Evolutionary conservation across 2,797 vertebrate species (phyloP).

Genomic region (Peromyscus aztecus): DNA sequence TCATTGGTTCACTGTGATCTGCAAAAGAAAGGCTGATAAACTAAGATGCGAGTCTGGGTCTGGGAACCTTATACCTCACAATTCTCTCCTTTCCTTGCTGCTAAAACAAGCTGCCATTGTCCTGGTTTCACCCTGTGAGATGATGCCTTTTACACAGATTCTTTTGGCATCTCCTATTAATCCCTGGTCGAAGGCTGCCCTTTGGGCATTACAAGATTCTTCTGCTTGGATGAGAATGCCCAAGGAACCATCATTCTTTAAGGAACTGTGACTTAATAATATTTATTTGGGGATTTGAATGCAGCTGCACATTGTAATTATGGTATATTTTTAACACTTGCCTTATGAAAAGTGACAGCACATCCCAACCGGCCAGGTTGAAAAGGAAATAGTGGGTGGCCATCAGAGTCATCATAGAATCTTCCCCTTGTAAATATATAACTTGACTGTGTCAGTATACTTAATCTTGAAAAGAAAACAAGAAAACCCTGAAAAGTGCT

Average conservation of each 20-base stretch:
- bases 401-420: neutral
- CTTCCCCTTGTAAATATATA: neutral
- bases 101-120: neutral
- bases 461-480: constrained; percentile 4
- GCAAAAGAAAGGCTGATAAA: neutral
- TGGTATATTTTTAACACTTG: constrained; percentile 56
- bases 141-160: constrained; percentile 60
- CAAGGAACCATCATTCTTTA: constrained; percentile 63
- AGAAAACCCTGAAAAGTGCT: neutral
- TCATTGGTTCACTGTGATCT: neutral
- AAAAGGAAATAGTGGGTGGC: neutral
- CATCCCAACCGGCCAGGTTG: neutral
- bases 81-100: neutral
- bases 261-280: constrained; percentile 72
- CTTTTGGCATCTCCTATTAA: constrained; percentile 64
- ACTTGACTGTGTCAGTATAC: neutral
- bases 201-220: neutral
- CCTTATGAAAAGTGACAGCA: constrained; percentile 62
- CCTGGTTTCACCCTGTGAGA: constrained; percentile 36
- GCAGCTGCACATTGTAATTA: constrained; percentile 42
- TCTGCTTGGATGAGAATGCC: constrained; percentile 28
- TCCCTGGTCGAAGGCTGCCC: constrained; percentile 21
- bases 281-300: constrained; percentile 61
- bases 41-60: neutral
- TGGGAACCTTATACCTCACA: accelerated